A percentile compares a stretch with the other conserved stretches of the same genome.
phyloP scores from a whole-genome alignment of 2,888 invertebrate genomes.

The Arge pagana region DNA sequence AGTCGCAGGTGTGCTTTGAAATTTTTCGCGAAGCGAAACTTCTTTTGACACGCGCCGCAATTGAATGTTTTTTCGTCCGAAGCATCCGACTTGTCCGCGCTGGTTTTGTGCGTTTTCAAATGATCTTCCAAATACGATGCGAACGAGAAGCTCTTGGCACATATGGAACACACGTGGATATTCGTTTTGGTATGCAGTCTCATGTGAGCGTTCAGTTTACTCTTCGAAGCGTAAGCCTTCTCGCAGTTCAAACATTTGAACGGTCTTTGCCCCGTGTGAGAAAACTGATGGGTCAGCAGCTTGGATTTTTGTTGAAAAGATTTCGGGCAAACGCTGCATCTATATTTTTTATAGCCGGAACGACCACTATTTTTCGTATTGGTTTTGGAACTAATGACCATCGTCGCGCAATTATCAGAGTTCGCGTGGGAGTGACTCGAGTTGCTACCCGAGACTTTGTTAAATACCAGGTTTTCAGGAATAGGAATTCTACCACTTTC shows the following conservation, averaged over 20 bases:
- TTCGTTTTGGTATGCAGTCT: conserved; percentile 50
- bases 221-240: conserved; percentile 51
- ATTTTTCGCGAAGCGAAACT: conserved; percentile 48
- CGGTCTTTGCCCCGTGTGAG: conserved; percentile 46
- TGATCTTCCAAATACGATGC: conserved; percentile 56
- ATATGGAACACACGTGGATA: conserved; percentile 51
- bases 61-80: conserved; percentile 37
- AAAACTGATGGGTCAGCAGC: conserved; percentile 42
- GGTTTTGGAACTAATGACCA: no score
- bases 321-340: conserved; percentile 45
- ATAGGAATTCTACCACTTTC: conserved; percentile 2
- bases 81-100: neutral
- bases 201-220: conserved; percentile 52
- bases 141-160: conserved; percentile 55
- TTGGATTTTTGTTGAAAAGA: conserved; percentile 49
- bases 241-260: conserved; percentile 48
- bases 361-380: conserved; percentile 14
- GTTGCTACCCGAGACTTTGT: neutral
- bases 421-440: neutral
- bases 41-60: conserved; percentile 47
- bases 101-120: conserved; percentile 46
- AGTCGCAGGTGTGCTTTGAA: conserved; percentile 46
- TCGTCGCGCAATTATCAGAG: no score
- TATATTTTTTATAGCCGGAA: conserved; percentile 35
- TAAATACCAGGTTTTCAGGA: conserved; percentile 5